Evolutionary conservation across 2,888 invertebrate genomes (phyloP), one percentile per base, ranked within the genome.

Genomic region (Coelopa pilipes): DNA sequence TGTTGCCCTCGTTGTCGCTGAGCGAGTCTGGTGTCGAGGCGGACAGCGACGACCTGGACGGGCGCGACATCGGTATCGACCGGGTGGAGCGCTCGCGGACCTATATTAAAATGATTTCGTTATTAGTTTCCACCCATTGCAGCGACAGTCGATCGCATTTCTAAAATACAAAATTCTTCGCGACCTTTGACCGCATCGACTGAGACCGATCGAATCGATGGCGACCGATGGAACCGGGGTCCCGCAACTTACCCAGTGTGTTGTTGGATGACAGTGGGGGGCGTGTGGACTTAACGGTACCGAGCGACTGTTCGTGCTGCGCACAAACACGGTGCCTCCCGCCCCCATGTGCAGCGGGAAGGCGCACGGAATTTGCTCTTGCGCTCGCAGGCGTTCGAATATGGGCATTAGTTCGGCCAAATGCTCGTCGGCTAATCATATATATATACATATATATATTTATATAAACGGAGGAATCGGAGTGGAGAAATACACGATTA

Each of bases 361-460:
- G 86, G 95, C 94, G 90, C 94, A 95, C 87, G 95, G 95, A 84
- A 95, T 92, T 89, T 95, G 94, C 89, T 96, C 95, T 88, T 94
- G 93, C 89, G 94, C 94, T 88, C 96, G 92, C 88, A 96, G 92
- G 89, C 94, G 94, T 91, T 96, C 96, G 92, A 96, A 96, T 90
- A 96, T 96, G 87, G 96, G 96, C 94, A 93, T 95, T 93, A 96
- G 92, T 91, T 96, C 95, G 90, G 93, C 94, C 93, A 96, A 92
- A 91, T 96, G 95, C 92, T 96, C 96, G 91, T 96, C 95, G 90
- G 96, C 96, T 96, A 82, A 62, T 53, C 60, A 47, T 15, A 67
- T 68, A 53, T 34, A 34, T 34, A 7, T n/a, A n/a, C n/a, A n/a
- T n/a, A n/a, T n/a, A 47, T 15, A 67, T 68, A 53, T 34, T 4